A percentile compares a stretch with the other conserved stretches of the same genome.
phyloP scores from a whole-genome alignment of 1,140 invertebrate genomes.

The Leptopilina clavipes region DNA sequence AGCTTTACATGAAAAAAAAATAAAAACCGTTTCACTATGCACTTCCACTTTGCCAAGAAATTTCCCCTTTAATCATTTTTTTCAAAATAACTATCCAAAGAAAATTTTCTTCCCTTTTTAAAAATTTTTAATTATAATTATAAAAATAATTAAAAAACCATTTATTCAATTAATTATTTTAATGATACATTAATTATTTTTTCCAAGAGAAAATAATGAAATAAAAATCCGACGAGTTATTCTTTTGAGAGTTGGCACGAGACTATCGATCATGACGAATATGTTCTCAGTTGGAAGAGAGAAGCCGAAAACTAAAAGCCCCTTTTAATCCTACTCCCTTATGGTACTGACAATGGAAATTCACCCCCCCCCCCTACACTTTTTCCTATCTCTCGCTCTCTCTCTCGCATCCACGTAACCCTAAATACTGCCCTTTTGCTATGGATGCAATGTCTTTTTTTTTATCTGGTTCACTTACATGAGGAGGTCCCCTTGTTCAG shows the following conservation, averaged over 20 bases:
- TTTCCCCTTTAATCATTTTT: too few species aligned
- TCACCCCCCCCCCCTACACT: constrained; percentile 33
- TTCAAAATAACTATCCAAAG: too few species aligned
- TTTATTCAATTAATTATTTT: too few species aligned
- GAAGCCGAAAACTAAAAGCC: constrained; percentile 59
- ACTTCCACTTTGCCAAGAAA: too few species aligned
- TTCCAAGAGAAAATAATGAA: background rate
- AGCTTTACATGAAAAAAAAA: constrained; percentile 2
- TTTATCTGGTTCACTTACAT: constrained; percentile 25
- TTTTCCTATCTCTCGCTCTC: too few species aligned
- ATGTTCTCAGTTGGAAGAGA: constrained; percentile 56
- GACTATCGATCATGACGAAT: constrained; percentile 70
- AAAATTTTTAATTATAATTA: too few species aligned
- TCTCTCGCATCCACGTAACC: constrained; percentile 19
- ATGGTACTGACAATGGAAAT: constrained; percentile 62
- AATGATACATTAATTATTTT: too few species aligned
- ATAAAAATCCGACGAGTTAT: constrained; percentile 45
- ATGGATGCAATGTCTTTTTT: constrained; percentile 19
- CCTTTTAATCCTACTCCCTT: constrained; percentile 66
- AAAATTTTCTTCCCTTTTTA: too few species aligned
- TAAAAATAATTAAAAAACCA: too few species aligned
- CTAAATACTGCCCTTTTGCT: constrained; percentile 24
- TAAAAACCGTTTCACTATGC: too few species aligned
- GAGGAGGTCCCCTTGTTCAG: background rate
- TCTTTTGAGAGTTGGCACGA: constrained; percentile 57